phyloP scores from a whole-genome alignment of 2,113 vertebrate species.

The Elaphurus davidianus region DNA sequence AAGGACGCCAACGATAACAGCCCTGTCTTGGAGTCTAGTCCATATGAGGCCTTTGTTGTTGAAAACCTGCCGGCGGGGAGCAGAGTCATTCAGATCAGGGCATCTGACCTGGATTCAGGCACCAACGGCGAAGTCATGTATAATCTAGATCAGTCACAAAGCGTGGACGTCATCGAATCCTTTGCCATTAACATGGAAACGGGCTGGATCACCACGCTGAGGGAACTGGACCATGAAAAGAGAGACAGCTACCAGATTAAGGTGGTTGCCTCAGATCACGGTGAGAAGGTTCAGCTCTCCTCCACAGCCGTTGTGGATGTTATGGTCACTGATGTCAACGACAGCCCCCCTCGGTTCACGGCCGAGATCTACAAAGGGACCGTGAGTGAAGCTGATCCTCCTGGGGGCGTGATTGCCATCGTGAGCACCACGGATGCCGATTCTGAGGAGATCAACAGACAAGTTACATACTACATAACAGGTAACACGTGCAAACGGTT shows the following conservation, averaged over 20 bases:
- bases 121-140: conserved; percentile 92
- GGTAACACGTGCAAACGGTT: conserved; percentile 80
- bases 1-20: conserved; percentile 96
- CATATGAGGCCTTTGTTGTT: conserved; percentile 91
- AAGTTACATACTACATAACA: conserved; percentile 95
- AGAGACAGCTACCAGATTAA: conserved; percentile 83
- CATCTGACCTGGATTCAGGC: conserved; percentile 92
- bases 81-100: conserved; percentile 92
- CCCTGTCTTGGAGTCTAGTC: conserved; percentile 92
- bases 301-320: conserved; percentile 88
- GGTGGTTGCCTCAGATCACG: conserved; percentile 91
- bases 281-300: conserved; percentile 89
- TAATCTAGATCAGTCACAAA: conserved; percentile 88
- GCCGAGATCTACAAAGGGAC: conserved; percentile 98
- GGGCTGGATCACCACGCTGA: conserved; percentile 96
- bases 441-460: conserved; percentile 91
- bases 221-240: conserved; percentile 92
- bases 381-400: conserved; percentile 95
- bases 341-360: conserved; percentile 94
- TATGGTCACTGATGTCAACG: conserved; percentile 94
- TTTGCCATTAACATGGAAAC: conserved; percentile 92
- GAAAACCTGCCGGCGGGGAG: conserved; percentile 93
- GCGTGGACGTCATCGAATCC: conserved; percentile 85
- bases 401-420: conserved; percentile 94
- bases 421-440: conserved; percentile 94